These are phyloP conservation scores for Epinephelus lanceolatus DNA, from an alignment of 2,113 vertebrate species.

Conservation along the genomic window DNA sequence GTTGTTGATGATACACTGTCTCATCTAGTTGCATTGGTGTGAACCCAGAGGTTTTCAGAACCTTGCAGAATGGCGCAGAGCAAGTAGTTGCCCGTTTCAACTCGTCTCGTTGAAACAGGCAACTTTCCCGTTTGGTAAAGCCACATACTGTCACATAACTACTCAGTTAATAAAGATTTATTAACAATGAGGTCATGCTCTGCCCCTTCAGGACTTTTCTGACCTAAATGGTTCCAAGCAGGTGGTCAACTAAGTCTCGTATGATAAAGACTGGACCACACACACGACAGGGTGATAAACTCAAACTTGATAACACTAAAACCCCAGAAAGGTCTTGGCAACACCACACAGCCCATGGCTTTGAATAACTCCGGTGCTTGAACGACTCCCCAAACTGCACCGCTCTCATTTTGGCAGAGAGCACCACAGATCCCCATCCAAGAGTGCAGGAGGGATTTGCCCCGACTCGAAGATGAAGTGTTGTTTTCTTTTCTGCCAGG, in stretches of 20 bases:
- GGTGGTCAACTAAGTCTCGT: not conserved
- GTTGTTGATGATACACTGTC: too few species aligned
- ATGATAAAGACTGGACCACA: not conserved
- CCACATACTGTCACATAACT: not conserved
- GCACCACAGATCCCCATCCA: not conserved
- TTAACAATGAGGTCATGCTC: not conserved
- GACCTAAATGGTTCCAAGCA: not conserved
- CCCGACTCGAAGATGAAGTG: not conserved
- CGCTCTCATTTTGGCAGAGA: conserved; percentile 8
- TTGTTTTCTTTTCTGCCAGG: conserved; percentile 26
- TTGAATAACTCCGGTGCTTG: conserved; percentile 14
- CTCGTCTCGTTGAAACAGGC: too few species aligned
- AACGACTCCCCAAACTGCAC: not conserved
- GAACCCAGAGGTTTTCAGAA: too few species aligned
- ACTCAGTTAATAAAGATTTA: not conserved
- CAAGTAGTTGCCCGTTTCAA: too few species aligned
- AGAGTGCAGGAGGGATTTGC: conserved; percentile 8
- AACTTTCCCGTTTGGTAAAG: too few species aligned
- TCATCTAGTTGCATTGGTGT: too few species aligned
- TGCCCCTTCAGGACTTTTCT: not conserved
- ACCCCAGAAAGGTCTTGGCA: not conserved
- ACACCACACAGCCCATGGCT: not conserved
- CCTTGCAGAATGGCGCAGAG: too few species aligned
- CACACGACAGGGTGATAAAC: not conserved
- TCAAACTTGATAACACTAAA: not conserved